Percentiles rank a stretch among this genome's conserved stretches.
Conservation (phyloP, 1,140 invertebrate genomes). For the Archivesica marissinica region DNA sequence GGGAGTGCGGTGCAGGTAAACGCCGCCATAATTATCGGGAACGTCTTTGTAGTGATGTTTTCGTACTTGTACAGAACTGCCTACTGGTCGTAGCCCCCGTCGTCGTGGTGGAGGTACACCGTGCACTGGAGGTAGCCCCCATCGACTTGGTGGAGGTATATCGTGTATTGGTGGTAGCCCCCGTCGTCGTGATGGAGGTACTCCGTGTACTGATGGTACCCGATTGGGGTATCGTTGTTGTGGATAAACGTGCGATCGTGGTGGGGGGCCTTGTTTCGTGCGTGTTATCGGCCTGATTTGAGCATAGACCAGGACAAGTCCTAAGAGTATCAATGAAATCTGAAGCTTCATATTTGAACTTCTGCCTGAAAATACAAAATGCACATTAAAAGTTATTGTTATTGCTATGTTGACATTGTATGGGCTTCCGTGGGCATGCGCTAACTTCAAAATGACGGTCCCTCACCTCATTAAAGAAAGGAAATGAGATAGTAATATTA, state of each 20-base stretch:
- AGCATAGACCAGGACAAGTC: not conserved
- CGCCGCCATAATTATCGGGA: too few relatives aligned
- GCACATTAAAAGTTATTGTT: too few relatives aligned
- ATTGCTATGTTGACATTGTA: too few relatives aligned
- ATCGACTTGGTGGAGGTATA: not conserved
- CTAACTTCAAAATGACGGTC: too few relatives aligned
- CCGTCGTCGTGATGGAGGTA: not conserved
- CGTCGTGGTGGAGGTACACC: not conserved
- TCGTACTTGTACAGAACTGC: too few relatives aligned
- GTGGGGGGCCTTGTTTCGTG: constrained; percentile 2
- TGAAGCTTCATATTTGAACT: constrained; percentile 6
- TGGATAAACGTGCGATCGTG: not conserved
- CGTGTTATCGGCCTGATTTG: not conserved
- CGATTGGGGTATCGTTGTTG: not conserved
- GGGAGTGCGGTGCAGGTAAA: too few relatives aligned
- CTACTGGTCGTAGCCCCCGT: too few relatives aligned
- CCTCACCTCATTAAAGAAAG: too few relatives aligned
- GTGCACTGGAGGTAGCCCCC: not conserved
- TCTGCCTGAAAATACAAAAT: constrained; percentile 28
- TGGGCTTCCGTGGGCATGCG: too few relatives aligned
- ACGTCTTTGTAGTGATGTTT: too few relatives aligned
- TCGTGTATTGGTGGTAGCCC: not conserved
- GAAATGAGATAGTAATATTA: too few relatives aligned
- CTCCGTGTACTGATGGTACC: not conserved
- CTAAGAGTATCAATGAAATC: not conserved